Evolutionary conservation across 2,888 invertebrate species (phyloP).

Genomic region (Seladonia tumulorum): DNA sequence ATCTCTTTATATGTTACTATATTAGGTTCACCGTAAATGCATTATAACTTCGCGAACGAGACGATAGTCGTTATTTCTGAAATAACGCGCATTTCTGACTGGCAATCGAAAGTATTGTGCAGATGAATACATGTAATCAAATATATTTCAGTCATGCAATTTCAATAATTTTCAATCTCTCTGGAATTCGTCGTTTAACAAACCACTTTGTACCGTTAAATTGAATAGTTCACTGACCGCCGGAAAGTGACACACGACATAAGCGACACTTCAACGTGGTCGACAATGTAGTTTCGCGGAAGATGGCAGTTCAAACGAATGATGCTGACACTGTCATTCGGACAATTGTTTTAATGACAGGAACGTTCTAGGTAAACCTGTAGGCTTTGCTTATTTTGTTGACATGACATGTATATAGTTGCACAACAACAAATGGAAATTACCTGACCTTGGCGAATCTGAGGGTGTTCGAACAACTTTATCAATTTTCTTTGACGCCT

Average conservation of each 20-base stretch:
- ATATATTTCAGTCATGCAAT: background rate
- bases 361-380: slow-evolving; percentile 9
- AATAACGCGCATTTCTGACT: background rate
- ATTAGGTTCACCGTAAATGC: background rate
- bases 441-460: slow-evolving; percentile 17
- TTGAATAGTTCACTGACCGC: slow-evolving; percentile 27
- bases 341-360: slow-evolving; percentile 17
- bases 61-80: background rate
- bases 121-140: background rate
- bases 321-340: slow-evolving; percentile 24
- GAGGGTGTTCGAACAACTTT: background rate
- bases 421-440: slow-evolving; percentile 33
- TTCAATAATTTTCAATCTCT: background rate
- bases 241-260: slow-evolving; percentile 17
- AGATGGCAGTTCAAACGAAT: slow-evolving; percentile 50
- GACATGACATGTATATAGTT: slow-evolving; percentile 18
- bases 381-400: background rate
- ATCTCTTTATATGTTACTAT: background rate
- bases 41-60: background rate
- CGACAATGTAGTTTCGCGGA: slow-evolving; percentile 28
- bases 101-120: background rate
- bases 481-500: slow-evolving; percentile 26
- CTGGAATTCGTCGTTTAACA: background rate
- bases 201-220: slow-evolving; percentile 28
- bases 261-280: slow-evolving; percentile 14